Percentiles rank a stretch among this genome's conserved stretches.
phyloP scores from a whole-genome alignment of 2,797 vertebrate genomes.

The Coranthus polyacanthus region DNA sequence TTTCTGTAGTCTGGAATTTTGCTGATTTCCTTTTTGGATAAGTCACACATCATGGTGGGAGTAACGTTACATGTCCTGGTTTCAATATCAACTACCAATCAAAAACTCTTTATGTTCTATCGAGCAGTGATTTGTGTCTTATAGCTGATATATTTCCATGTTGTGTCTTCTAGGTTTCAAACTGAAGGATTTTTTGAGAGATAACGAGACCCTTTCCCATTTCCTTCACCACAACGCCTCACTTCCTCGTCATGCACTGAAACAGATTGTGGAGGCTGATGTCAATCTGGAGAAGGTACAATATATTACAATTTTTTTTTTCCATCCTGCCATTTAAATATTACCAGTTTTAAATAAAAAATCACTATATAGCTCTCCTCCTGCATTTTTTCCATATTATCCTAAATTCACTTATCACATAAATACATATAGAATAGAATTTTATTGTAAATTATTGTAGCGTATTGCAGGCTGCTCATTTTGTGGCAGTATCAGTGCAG shows the following conservation, averaged over 20 bases:
- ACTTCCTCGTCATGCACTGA: conserved; percentile 85
- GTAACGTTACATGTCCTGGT: background rate
- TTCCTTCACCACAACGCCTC: conserved; percentile 92
- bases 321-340: background rate
- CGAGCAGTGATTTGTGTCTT: conserved; percentile 3
- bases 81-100: background rate
- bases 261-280: conserved; percentile 88
- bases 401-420: no score
- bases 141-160: background rate
- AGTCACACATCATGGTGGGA: no score
- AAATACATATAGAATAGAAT: background rate
- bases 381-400: background rate
- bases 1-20: no score
- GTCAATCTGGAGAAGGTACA: conserved; percentile 92
- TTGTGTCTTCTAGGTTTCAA: conserved; percentile 86
- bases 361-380: background rate
- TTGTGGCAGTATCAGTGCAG: background rate
- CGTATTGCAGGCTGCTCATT: background rate
- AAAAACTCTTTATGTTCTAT: background rate
- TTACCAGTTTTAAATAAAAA: no score
- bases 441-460: background rate
- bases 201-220: conserved; percentile 92
- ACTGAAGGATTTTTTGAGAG: conserved; percentile 92
- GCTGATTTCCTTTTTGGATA: no score
- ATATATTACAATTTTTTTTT: background rate